Evolutionary conservation across 2,113 vertebrate species (phyloP).

Genomic region (Hassar affinis): DNA sequence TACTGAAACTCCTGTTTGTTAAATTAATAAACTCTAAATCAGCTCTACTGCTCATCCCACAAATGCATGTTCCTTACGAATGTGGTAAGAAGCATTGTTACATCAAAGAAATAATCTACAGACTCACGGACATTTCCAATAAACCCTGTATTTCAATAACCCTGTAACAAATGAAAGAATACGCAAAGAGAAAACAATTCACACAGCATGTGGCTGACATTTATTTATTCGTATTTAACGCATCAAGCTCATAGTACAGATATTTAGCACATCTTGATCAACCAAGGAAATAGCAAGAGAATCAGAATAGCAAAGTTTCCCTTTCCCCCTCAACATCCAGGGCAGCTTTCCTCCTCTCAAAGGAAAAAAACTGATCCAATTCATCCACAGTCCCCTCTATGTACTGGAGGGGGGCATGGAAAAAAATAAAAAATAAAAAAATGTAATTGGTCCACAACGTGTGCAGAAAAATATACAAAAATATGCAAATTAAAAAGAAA

Average conservation of each 20-base stretch:
- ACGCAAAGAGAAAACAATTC: too few species aligned
- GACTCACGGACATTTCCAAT: too few species aligned
- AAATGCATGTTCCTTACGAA: too few species aligned
- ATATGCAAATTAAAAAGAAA: too few species aligned
- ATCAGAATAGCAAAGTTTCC: constrained; percentile 72
- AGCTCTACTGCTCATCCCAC: too few species aligned
- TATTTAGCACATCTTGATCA: constrained; percentile 80
- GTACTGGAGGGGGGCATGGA: not conserved
- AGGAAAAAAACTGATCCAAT: constrained; percentile 19
- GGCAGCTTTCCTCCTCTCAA: constrained; percentile 18
- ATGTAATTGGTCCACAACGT: constrained; percentile 69
- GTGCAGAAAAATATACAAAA: too few species aligned
- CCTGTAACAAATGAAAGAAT: too few species aligned
- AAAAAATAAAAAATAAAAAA: constrained; percentile 35
- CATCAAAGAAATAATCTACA: too few species aligned
- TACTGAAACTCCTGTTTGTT: too few species aligned
- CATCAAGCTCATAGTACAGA: constrained; percentile 80
- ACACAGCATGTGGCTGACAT: constrained; percentile 54
- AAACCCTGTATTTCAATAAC: too few species aligned
- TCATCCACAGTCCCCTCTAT: not conserved
- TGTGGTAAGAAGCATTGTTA: too few species aligned
- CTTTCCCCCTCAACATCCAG: constrained; percentile 63
- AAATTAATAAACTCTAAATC: too few species aligned
- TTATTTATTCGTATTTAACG: constrained; percentile 69
- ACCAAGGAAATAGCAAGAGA: constrained; percentile 76